phyloP scores from a whole-genome alignment of 1,140 invertebrate genomes.

The Sitobion miscanthi region DNA sequence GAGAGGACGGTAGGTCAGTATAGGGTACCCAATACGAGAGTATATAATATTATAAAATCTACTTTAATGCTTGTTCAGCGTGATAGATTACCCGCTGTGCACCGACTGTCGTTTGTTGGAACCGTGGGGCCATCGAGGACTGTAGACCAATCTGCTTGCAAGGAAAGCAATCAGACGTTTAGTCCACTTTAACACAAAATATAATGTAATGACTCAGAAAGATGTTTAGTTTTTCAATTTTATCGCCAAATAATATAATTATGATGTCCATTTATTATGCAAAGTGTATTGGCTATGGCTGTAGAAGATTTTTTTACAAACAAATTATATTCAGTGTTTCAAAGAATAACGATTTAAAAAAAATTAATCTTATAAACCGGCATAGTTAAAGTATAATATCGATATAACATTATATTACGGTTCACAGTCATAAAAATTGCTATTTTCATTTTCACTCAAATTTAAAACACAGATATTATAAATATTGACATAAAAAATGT shows the following conservation, averaged over 20 bases:
- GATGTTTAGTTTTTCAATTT: background rate
- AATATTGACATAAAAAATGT: background rate
- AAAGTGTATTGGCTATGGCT: background rate
- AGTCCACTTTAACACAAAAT: background rate
- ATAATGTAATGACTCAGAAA: background rate
- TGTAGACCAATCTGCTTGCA: background rate
- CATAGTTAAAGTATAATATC: background rate
- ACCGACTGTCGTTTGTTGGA: background rate
- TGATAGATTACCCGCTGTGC: constrained; percentile 36
- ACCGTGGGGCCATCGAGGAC: background rate
- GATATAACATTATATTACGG: background rate
- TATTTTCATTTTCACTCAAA: background rate
- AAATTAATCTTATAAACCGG: no score
- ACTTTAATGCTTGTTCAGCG: background rate
- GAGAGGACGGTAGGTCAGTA: background rate
- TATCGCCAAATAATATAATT: background rate
- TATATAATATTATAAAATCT: background rate
- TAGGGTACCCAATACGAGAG: background rate
- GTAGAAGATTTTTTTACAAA: background rate
- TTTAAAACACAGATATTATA: background rate
- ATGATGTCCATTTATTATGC: background rate
- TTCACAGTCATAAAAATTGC: background rate
- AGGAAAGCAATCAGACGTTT: background rate
- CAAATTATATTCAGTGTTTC: background rate
- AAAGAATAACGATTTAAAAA: background rate